Base-by-base conservation (phyloP, 2,888 invertebrate genomes). In the Arctia plantaginis region DNA sequence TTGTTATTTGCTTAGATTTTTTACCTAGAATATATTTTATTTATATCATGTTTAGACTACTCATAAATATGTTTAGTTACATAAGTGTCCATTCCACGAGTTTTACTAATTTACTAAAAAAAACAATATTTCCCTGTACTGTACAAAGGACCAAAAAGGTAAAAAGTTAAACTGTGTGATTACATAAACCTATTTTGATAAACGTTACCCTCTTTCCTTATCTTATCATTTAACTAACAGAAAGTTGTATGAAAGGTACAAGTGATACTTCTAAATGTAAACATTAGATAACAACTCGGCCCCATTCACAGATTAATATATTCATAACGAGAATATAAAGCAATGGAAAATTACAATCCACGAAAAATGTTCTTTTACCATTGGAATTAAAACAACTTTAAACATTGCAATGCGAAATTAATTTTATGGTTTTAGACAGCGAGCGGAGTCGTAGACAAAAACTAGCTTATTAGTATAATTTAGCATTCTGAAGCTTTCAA, bases 201-300 rank as follows among this genome's bases (percentile, higher is more conserved):
- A 41, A 59, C 66, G 12, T 74, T 75, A 81, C 81, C 75, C 75
- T 76, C 66, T 66, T 75, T 70, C 30, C 65, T 82, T 82, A 84
- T 82, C 83, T 84, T 83, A 83, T 83, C 83, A 75, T 64, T 77
- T 78, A 77, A 78, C 78, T 74, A 81, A 84, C 84, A 83, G 81
- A 84, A 84, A 84, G 83, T 78, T 82, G 67, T 82, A 79, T 79
- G 68, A 80, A 79, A 78, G 74, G 72, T 77, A 76, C 76, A 68
- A 75, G 75, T 77, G 77, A 73, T 79, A 77, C 74, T 76, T 47
- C 69, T 74, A 77, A 82, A 82, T 82, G 77, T 81, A 84, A 83
- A 84, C 71, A 80, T 80, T 74, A 78, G 84, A 82, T 84, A 81
- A 73, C 66, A 67, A 72, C 71, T 77, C 70, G 81, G 73, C 74